Evolutionary conservation across 1,140 invertebrate species (phyloP), one percentile per base, ranked within the genome.

Genomic region (Drosophila persimilis): DNA sequence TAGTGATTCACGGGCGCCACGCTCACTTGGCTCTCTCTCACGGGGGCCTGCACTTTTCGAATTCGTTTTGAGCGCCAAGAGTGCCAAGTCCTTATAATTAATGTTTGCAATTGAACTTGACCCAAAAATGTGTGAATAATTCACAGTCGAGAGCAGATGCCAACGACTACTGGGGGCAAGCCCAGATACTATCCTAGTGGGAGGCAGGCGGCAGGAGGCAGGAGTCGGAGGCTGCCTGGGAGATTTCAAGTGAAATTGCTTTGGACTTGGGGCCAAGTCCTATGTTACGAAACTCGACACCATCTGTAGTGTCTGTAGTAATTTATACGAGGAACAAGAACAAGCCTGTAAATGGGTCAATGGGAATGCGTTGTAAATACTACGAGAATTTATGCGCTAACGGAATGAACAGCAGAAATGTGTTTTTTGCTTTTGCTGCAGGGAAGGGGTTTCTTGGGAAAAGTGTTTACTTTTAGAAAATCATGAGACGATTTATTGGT

Each of bases 11-110:
- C 50, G 44, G 15, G 6, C 5, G 11, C 43, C 15, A 24, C 54
- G 72, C 65, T 71, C 80, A 72, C 64, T 80, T 80, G 64, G 46
- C 63, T 43, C 62, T 60, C 50, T 46, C 29, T 39, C 35, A 31
- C 29, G 29, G 29, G 29, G 2, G 29, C 35, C 56, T 74, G 59
- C 77, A 66, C 64, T 74, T 39, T 66, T 67, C 13, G 24, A 47
- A 55, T 80, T 71, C 9, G 48, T 67, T 80, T 85, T 59, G 60
- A 55, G 56, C 29, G 61, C 26, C 41, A 26, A 46, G 55, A 57
- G 45, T 73, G 81, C 73, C 80, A 85, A 85, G 80, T 86, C 83
- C 78, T 77, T 81, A 61, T 74, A 78, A 88, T 88, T 81, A 86
- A 86, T 86, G 83, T 61, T 58, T 56, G 67, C 77, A 88, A 63